Percentiles rank a stretch among this genome's conserved stretches.
These are phyloP conservation scores for Ciconia maguari DNA, from an alignment of 2,113 vertebrate species.

Conservation along the genomic window DNA sequence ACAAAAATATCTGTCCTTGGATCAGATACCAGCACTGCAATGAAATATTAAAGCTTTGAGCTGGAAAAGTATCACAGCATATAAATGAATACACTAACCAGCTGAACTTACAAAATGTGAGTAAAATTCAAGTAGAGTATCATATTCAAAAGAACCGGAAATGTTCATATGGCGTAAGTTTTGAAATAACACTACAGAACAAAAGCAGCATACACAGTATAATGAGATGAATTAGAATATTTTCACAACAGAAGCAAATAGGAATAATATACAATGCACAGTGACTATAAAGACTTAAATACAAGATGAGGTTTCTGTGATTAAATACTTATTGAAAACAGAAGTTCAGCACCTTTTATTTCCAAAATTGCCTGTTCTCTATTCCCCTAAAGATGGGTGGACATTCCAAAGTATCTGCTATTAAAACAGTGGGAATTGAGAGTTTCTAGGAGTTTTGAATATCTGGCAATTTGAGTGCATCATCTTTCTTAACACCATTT, in stretches of 20 bases:
- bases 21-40: neutral
- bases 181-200: neutral
- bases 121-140: conserved; percentile 1
- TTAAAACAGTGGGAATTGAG: neutral
- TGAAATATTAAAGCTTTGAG: conserved; percentile 27
- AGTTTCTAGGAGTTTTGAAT: neutral
- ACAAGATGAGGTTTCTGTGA: neutral
- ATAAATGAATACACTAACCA: conserved; percentile 24
- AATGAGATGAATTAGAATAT: neutral
- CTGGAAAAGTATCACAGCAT: neutral
- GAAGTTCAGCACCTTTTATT: neutral
- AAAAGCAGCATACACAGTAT: neutral
- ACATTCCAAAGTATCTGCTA: neutral
- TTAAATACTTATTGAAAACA: neutral
- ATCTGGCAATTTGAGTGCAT: neutral
- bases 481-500: neutral
- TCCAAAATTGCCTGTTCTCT: neutral
- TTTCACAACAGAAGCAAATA: neutral
- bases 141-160: neutral
- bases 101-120: neutral
- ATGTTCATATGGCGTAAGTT: neutral
- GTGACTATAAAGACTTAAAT: neutral
- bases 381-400: neutral
- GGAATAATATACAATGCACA: neutral
- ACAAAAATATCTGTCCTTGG: conserved; percentile 1